Evolutionary conservation across 2,113 vertebrate genomes (phyloP).

Genomic region (Epinephelus cyanopodus): DNA sequence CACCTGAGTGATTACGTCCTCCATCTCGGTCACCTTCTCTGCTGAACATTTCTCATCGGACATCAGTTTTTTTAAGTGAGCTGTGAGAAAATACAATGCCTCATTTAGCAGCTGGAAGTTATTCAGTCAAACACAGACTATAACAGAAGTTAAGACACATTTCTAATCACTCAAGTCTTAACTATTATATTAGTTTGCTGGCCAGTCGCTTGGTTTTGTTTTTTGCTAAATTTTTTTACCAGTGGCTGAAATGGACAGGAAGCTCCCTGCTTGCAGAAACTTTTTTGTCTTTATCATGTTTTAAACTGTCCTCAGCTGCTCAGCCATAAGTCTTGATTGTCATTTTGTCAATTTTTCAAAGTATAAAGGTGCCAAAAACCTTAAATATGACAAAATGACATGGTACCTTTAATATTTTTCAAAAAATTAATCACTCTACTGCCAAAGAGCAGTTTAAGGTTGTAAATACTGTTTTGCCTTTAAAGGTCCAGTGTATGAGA

Average conservation of each 20-base stretch:
- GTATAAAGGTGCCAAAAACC: background rate
- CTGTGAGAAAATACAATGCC: constrained; percentile 66
- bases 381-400: background rate
- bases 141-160: background rate
- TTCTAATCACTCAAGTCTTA: background rate
- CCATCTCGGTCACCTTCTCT: constrained; percentile 92
- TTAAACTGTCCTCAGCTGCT: background rate
- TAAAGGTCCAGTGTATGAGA: too few species aligned
- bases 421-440: background rate
- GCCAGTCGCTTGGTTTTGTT: background rate
- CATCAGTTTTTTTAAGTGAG: constrained; percentile 94
- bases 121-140: background rate
- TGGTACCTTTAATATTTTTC: background rate
- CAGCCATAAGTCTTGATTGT: background rate
- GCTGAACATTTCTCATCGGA: constrained; percentile 92
- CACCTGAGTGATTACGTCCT: constrained; percentile 91
- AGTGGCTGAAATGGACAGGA: background rate
- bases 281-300: background rate
- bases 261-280: background rate
- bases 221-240: background rate
- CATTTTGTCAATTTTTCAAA: background rate
- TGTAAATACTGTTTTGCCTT: background rate
- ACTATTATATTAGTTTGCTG: background rate
- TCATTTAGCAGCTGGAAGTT: background rate
- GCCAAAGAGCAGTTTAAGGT: background rate